Evolutionary conservation across 2,888 invertebrate species (phyloP).

Genomic region (Ophion ellenae): DNA sequence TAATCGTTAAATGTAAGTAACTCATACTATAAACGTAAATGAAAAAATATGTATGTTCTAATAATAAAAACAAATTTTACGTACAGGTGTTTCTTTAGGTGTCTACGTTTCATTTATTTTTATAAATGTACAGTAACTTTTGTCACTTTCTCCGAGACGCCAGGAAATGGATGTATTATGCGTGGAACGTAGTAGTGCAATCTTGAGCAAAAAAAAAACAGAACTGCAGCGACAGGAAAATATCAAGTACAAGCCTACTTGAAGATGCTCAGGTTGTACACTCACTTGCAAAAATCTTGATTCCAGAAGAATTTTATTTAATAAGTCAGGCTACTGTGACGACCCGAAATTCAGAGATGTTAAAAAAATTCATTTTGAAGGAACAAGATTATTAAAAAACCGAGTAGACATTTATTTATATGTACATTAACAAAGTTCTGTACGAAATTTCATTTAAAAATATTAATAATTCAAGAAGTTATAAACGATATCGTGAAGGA

Average conservation of each 20-base stretch:
- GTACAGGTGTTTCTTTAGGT: neutral
- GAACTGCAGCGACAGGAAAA: conserved; percentile 62
- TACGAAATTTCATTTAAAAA: no score
- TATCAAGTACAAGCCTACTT: conserved; percentile 56
- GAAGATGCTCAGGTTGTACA: conserved; percentile 4
- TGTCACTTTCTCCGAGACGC: conserved; percentile 2
- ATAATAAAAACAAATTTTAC: conserved; percentile 18
- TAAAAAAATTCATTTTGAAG: no score
- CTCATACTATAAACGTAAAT: neutral
- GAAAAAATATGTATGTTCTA: conserved; percentile 49
- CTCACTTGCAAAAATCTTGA: conserved; percentile 23
- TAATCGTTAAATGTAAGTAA: conserved; percentile 7
- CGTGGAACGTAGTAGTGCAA: conserved; percentile 6
- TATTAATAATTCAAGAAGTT: no score
- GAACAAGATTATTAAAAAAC: no score
- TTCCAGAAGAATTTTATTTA: neutral
- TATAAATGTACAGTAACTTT: neutral
- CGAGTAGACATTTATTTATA: no score
- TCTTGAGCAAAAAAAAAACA: conserved; percentile 36
- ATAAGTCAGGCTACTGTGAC: no score
- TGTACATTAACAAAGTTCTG: no score
- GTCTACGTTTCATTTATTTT: conserved; percentile 1
- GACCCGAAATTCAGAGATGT: no score
- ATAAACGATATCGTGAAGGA: no score
- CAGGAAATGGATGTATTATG: conserved; percentile 26